Evolutionary conservation across 2,888 invertebrate genomes (phyloP), one percentile per base, ranked within the genome.

Genomic region (Belgica antarctica): DNA sequence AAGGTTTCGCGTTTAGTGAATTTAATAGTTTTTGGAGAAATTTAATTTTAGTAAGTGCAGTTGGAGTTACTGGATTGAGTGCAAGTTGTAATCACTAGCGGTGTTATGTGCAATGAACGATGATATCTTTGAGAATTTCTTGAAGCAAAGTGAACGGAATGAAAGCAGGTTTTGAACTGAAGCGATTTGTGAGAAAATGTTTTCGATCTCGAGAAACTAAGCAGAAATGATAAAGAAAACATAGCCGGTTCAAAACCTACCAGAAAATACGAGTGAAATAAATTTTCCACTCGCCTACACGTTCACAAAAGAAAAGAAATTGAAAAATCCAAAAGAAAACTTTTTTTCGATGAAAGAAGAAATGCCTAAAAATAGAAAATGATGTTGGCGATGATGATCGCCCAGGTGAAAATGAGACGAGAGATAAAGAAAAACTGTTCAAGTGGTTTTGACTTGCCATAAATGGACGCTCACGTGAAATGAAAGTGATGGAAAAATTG

Each of bases 1-100:
- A 52, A 52, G 34, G 8, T 52, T 8, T 22, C 52, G 22, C 52
- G 52, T 52, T 52, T 52, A 52, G 22, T 52, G 19, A 52, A 52
- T 52, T 59, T 59, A 52, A 52, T 52, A 52, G 22, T 59, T 59
- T 52, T 52, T 52, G 5, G 7, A 15, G 17, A 52, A 22, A 52
- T 22, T 2, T 19, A 52, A 52, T 52, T 52, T 52, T 22, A 52
- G 52, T 52, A 52, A 52, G 52, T 52, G 52, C 7, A 41, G 3
- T 41, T 41, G 41, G 15, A 41, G n/a, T n/a, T n/a, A n/a, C n/a
- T n/a, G n/a, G n/a, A 10, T 41, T 10, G 41, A 41, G 12, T 41
- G 41, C n/a, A n/a, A n/a, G n/a, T n/a, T 41, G 41, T 41, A n/a
- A 41, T 41, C 41, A 41, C n/a, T 41, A 15, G 3, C 8, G n/a